Evolutionary conservation across 2,797 vertebrate species (phyloP).

Genomic region (Mionectes olivaceus): DNA sequence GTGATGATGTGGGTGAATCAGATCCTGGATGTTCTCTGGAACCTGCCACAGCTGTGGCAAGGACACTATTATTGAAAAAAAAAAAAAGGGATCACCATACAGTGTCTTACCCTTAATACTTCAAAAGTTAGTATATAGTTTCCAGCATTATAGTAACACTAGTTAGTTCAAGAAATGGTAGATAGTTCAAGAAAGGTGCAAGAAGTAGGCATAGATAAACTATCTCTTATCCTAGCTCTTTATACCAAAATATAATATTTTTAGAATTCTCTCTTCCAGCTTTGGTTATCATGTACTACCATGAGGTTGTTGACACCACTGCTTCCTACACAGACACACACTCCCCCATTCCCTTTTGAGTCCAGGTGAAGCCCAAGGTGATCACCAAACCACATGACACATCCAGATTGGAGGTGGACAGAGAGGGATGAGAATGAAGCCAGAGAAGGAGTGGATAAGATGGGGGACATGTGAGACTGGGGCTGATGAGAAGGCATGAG

Average conservation of each 20-base stretch:
- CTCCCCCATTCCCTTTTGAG: not conserved
- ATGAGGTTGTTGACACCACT: not conserved
- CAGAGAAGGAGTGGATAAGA: not conserved
- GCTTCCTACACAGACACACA: not conserved
- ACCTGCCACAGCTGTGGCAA: not conserved
- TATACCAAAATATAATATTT: not conserved
- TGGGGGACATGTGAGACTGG: not conserved
- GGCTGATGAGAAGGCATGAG: not conserved
- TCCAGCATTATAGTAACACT: not conserved
- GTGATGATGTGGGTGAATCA: not conserved
- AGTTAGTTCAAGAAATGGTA: not conserved
- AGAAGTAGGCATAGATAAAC: not conserved
- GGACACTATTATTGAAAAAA: not conserved
- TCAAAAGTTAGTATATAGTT: not conserved
- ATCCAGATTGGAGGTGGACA: not conserved
- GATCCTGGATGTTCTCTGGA: not conserved
- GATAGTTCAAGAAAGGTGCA: not conserved
- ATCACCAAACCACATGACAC: not conserved
- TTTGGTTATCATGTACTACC: not conserved
- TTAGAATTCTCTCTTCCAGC: not conserved
- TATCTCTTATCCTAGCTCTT: not conserved
- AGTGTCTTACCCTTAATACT: not conserved
- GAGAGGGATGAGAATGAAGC: not conserved
- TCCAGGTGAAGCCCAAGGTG: not conserved
- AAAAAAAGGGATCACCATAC: not conserved